phyloP scores from a whole-genome alignment of 30 jellyfish, hydroid and myxozoan species.

The Sanderia malayensis region DNA sequence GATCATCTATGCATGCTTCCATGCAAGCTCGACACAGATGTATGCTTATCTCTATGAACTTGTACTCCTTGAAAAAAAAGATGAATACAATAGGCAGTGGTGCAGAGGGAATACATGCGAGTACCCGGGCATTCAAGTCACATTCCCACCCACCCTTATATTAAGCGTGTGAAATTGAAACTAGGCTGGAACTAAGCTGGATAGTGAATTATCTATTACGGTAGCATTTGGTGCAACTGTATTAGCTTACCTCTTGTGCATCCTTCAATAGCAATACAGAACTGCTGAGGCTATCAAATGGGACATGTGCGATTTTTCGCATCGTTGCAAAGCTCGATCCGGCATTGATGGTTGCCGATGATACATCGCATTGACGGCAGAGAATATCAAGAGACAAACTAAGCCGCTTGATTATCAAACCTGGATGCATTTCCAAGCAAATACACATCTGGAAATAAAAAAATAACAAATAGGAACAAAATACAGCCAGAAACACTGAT shows the following conservation, averaged over 20 bases:
- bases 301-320: conserved; percentile 36
- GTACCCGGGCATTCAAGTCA: too few relatives aligned
- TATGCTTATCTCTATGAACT: conserved; percentile 41
- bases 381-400: conserved; percentile 29
- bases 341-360: conserved; percentile 57
- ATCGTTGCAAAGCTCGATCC: conserved; percentile 50
- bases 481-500: too few relatives aligned
- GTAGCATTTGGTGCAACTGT: too few relatives aligned
- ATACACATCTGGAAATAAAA: conserved; percentile 33
- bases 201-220: too few relatives aligned
- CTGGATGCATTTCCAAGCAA: conserved; percentile 56
- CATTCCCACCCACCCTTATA: too few relatives aligned
- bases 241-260: conserved; percentile 57
- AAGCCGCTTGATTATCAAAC: conserved; percentile 35
- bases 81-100: not conserved
- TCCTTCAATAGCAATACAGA: conserved; percentile 28
- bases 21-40: conserved; percentile 44
- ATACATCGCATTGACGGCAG: conserved; percentile 34
- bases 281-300: conserved; percentile 1
- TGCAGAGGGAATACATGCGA: too few relatives aligned
- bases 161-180: too few relatives aligned
- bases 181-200: too few relatives aligned
- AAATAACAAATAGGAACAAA: too few relatives aligned
- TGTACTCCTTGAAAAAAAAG: conserved; percentile 28
- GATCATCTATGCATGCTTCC: conserved; percentile 45